A percentile compares a stretch with the other conserved stretches of the same genome.
Evolutionary conservation across 2,113 vertebrate species (phyloP).

Genomic region (Hipposideros armiger): DNA sequence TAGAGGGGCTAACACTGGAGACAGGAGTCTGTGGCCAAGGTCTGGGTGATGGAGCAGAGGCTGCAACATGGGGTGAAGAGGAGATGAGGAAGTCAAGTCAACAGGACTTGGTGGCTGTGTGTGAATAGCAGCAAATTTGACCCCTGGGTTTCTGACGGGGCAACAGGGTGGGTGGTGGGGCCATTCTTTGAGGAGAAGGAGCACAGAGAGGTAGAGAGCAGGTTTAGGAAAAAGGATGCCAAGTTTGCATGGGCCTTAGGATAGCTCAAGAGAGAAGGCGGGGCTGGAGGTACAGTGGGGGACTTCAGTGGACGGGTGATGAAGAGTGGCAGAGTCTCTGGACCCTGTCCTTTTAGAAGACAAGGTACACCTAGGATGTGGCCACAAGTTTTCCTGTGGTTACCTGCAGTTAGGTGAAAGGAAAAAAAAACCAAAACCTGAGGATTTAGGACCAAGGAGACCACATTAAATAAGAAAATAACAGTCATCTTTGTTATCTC

Average conservation of each 20-base stretch:
- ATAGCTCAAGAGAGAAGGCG: neutral
- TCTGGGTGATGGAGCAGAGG: neutral
- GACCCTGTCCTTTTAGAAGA: neutral
- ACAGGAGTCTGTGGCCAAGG: accelerated
- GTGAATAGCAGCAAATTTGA: neutral
- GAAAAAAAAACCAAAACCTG: neutral
- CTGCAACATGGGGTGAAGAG: accelerated
- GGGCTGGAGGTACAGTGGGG: neutral
- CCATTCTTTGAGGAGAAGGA: neutral
- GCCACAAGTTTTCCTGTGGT: neutral
- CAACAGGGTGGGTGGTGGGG: too few species aligned
- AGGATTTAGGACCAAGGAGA: neutral
- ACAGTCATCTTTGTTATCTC: neutral
- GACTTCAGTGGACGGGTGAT: neutral
- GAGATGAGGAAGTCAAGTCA: neutral
- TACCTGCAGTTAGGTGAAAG: neutral
- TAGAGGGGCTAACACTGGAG: too few species aligned
- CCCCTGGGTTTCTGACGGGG: neutral
- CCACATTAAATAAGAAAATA: neutral
- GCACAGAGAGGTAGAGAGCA: neutral
- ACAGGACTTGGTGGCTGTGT: neutral
- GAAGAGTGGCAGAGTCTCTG: neutral
- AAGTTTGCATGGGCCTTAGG: neutral
- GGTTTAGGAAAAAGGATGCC: neutral
- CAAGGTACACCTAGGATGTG: neutral